These are phyloP conservation scores for Apteryx owenii DNA, from an alignment of 2,113 vertebrate species.

Conservation along the genomic window DNA sequence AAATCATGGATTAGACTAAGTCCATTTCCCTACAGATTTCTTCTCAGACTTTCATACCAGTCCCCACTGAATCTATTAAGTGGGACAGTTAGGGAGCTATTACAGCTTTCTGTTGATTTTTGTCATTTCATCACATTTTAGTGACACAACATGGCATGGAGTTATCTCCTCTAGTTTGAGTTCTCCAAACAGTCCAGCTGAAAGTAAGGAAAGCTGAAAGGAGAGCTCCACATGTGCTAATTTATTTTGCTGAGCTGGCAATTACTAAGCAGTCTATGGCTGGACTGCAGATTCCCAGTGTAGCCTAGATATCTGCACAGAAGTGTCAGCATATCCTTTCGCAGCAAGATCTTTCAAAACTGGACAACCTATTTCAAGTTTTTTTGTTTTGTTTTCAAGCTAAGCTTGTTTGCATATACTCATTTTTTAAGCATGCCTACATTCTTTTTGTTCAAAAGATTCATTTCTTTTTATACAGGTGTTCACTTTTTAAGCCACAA, in stretches of 20 bases:
- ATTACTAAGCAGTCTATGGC: not conserved
- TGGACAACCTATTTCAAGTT: not conserved
- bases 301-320: not conserved
- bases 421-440: not conserved
- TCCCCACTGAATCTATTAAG: rapidly evolving
- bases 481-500: not conserved
- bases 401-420: not conserved
- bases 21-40: not conserved
- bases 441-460: not conserved
- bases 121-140: not conserved
- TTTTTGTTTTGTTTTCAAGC: not conserved
- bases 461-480: not conserved
- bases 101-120: not conserved
- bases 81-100: not conserved
- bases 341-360: not conserved
- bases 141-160: not conserved
- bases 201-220: not conserved
- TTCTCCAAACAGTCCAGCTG: not conserved
- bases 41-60: not conserved
- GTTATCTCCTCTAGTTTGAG: not conserved
- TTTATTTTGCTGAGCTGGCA: not conserved
- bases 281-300: not conserved
- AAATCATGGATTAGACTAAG: not conserved
- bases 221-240: not conserved
- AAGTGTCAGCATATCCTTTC: not conserved